A percentile compares a stretch with the other conserved stretches of the same genome.
These are phyloP conservation scores for Cheumatopsyche charites DNA, from an alignment of 1,140 invertebrate genomes.

Conservation along the genomic window DNA sequence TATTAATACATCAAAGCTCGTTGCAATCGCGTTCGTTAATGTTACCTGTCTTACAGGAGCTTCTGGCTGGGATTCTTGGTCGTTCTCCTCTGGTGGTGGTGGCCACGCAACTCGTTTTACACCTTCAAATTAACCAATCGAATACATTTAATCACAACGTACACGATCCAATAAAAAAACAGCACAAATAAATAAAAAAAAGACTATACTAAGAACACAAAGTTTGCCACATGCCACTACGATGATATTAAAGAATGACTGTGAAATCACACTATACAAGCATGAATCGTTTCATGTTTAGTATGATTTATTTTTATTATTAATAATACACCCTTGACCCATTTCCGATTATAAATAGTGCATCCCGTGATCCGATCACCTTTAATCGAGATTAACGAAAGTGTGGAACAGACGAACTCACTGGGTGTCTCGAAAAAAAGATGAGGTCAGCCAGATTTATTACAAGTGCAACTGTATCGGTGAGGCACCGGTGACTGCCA, in stretches of 20 bases:
- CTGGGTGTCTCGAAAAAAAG: background rate
- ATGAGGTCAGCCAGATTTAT: conserved; percentile 17
- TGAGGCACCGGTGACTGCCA: conserved; percentile 4
- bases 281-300: too few species aligned
- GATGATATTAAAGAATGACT: too few species aligned
- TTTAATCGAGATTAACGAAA: too few species aligned
- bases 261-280: too few species aligned
- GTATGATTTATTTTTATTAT: too few species aligned
- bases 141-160: too few species aligned
- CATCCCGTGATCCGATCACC: too few species aligned
- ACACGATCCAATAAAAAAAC: too few species aligned
- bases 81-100: conserved; percentile 71
- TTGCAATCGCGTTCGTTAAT: background rate
- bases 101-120: conserved; percentile 84
- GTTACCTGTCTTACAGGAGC: conserved; percentile 48
- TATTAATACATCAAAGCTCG: background rate
- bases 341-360: too few species aligned
- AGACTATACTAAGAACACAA: too few species aligned
- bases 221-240: background rate
- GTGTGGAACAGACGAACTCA: conserved; percentile 7
- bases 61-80: conserved; percentile 35
- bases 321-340: too few species aligned
- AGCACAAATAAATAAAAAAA: too few species aligned
- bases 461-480: conserved; percentile 21
- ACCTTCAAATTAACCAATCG: conserved; percentile 58